phyloP scores from a whole-genome alignment of 2,888 invertebrate genomes.

The Mechanitis mazaeus region DNA sequence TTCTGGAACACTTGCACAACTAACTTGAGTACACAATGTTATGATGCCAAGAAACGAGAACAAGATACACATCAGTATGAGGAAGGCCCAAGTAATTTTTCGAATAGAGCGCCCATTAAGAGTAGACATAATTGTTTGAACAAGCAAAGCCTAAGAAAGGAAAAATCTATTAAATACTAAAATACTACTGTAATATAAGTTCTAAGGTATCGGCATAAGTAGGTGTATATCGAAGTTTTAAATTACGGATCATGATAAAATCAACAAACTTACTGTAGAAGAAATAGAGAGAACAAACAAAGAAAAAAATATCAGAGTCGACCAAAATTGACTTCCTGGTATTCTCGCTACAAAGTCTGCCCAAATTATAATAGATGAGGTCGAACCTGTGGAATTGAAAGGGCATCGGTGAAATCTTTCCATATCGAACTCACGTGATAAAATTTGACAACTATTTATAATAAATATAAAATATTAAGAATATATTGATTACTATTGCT shows the following conservation, averaged over 20 bases:
- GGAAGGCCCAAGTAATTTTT: slow-evolving; percentile 61
- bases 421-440: neutral
- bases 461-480: neutral
- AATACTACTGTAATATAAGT: neutral
- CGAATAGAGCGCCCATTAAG: slow-evolving; percentile 55
- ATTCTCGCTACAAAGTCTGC: slow-evolving; percentile 58
- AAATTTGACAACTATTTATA: neutral
- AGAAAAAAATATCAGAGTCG: slow-evolving; percentile 59
- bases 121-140: slow-evolving; percentile 66
- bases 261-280: slow-evolving; percentile 47
- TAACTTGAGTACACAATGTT: slow-evolving; percentile 63
- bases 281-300: slow-evolving; percentile 54
- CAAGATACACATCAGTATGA: slow-evolving; percentile 50
- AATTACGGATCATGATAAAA: neutral
- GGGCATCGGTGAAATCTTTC: neutral
- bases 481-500: neutral
- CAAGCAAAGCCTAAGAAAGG: slow-evolving; percentile 48
- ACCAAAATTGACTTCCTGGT: slow-evolving; percentile 70
- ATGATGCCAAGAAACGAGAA: slow-evolving; percentile 60
- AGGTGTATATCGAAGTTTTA: neutral
- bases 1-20: neutral
- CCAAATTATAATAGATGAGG: slow-evolving; percentile 61
- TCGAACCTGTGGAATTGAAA: slow-evolving; percentile 43
- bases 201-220: no score
- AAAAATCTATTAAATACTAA: neutral